Evolutionary conservation across 2,113 vertebrate species (phyloP), one percentile per base, ranked within the genome.

Genomic region (Numida meleagris): DNA sequence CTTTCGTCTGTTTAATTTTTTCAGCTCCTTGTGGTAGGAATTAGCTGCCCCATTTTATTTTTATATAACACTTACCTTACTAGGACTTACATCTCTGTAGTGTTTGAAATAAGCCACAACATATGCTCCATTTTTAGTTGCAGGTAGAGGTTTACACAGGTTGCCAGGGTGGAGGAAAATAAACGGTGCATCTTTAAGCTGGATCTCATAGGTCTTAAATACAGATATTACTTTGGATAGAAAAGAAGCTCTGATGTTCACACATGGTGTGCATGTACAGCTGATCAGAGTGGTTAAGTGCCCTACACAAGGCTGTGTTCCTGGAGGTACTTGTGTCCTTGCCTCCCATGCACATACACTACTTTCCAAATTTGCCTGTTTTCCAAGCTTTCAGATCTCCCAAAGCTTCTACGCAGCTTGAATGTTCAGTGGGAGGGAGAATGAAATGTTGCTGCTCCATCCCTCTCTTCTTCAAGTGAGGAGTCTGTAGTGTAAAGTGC

Each of bases 1-100:
- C 59, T 89, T 89, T 78, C 71, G 36, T 50, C 55, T 90, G 70
- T 89, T 55, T n/a, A 59, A 43, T 72, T 84, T 53, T 93, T 93
- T 78, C 14, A 61, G 43, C 82, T 93, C 65, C 58, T 92, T 86
- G 16, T 71, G 24, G 12, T 74, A 88, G 31, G 65, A 86, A 88
- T 74, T 73, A 67, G 31, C 68, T 89, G 67, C 63, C 36, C 40
- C 46, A 7, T 23, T 86, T 74, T 88, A 59, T 72, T 95, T 91
- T 94, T 73, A 62, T 23, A 21, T 51, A 88, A n/a, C 38, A 42
- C 14, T 68, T 75, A 34, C 43, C 31, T 75, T 72, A 40, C 33
- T 78, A 65, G 31, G 57, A 33, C 55, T 91, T 72, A 68, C 48
- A 86, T 27, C 23, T 75, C 19, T 20, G 38, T 17, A 68, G 23